Base-by-base conservation (phyloP, 2,113 vertebrate genomes). In the Corapipo altera region DNA sequence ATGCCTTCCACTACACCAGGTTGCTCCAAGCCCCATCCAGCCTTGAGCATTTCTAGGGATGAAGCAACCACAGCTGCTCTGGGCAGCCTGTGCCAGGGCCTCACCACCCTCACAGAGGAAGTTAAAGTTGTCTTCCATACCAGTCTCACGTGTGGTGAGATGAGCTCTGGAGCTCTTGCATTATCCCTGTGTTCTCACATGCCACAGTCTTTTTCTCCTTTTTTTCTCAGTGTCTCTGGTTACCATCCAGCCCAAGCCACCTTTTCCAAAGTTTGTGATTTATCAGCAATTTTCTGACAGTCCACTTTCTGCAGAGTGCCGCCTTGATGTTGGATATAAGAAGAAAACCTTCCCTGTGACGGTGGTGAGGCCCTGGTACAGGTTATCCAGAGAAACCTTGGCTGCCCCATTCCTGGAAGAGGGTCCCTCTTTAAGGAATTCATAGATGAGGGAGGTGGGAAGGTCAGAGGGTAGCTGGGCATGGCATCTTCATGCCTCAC, bases 1-100 rank as follows among this genome's bases (percentile, higher is more conserved):
- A 17, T 43, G 41, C 1, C 24, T 49, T 65, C 43, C 49, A 27
- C 30, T 41, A 26, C 0, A 0, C 3, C 49, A 49, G 35, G 14
- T 18, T 80, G 26, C 14, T 72, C 43, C 11, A 22, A 49, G 30
- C 4, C 10, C 2, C 0, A 0, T 57, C 30, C 49, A 57, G 5
- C 7, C 32, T 65, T 65, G 35, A 12, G 35, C 17, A 15, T 14
- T 49, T 43, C 11, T 35, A 43, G 14, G 26, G 26, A 32, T 15
- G 1, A 11, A 32, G 35, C 43, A 43, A 7, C 35, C 26, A 22
- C 75, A 80, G 21, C 20, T 35, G 72, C 57, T 64, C 24, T 79
- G 49, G 57, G 16, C 8, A 55, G 0, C n/a, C 30, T 64, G 13
- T 72, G 32, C 66, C 41, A 79, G 7, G 20, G 16, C 35, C 35